Evolutionary conservation across 1,140 invertebrate genomes (phyloP).

Genomic region (Trialeurodes vaporariorum): DNA sequence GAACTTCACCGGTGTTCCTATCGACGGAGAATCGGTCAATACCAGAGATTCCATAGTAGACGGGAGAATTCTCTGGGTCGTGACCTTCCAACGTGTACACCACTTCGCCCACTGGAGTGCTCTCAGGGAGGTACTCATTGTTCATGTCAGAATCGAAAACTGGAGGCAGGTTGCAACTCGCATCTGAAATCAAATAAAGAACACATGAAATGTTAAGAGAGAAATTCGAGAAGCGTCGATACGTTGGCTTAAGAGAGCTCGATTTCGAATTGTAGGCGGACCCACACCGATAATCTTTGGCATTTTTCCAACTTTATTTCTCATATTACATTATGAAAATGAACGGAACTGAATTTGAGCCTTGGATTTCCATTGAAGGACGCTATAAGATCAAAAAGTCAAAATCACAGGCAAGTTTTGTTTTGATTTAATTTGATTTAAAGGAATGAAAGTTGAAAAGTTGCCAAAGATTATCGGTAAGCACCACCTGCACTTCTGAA

Average conservation of each 20-base stretch:
- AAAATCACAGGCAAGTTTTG: too few species aligned
- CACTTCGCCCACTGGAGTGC: conserved; percentile 56
- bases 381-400: too few species aligned
- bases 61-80: conserved; percentile 61
- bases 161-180: conserved; percentile 31
- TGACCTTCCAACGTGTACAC: conserved; percentile 63
- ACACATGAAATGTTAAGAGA: neutral
- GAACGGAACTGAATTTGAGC: neutral
- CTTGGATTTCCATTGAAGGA: neutral
- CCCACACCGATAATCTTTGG: neutral
- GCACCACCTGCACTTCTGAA: too few species aligned
- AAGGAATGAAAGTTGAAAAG: too few species aligned
- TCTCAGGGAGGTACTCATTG: conserved; percentile 60
- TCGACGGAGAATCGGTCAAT: conserved; percentile 69
- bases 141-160: conserved; percentile 56
- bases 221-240: neutral
- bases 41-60: conserved; percentile 62
- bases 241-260: neutral
- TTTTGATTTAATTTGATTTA: too few species aligned
- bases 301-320: neutral
- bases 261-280: neutral
- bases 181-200: neutral
- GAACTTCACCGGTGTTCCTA: conserved; percentile 61
- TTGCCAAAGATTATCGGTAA: too few species aligned
- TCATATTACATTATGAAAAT: neutral